These are phyloP conservation scores for Dermatemys mawii DNA, from an alignment of 2,113 vertebrate genomes.

Conservation along the genomic window DNA sequence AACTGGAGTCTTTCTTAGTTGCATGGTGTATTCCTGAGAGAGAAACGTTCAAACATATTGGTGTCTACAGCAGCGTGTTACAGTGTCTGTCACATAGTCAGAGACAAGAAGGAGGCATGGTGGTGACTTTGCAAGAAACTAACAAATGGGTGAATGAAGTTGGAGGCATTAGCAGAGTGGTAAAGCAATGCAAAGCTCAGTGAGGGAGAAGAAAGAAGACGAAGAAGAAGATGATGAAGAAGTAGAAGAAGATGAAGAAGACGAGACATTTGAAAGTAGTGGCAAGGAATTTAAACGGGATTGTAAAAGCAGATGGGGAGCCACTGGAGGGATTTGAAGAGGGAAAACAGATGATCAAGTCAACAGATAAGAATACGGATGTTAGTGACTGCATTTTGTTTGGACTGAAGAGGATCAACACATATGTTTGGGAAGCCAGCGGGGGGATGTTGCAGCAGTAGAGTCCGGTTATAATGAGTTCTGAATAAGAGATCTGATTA, in stretches of 20 bases:
- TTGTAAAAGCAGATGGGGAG: background rate
- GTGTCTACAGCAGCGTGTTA: background rate
- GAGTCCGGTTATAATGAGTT: background rate
- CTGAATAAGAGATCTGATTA: background rate
- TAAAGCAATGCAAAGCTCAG: background rate
- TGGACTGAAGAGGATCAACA: fast-evolving
- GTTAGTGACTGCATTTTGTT: background rate
- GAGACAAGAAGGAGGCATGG: background rate
- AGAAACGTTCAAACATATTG: background rate
- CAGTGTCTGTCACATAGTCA: background rate
- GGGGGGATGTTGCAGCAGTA: background rate
- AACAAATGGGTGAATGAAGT: background rate
- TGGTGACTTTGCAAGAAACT: too few relatives aligned
- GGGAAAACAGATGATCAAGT: too few relatives aligned
- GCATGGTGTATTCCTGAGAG: background rate
- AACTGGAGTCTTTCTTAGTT: background rate
- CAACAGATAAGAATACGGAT: background rate
- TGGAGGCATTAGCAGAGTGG: background rate
- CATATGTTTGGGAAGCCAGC: background rate
- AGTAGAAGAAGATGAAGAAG: too few relatives aligned
- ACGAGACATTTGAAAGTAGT: background rate
- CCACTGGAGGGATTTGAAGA: background rate
- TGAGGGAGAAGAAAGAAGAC: background rate
- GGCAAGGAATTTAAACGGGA: background rate
- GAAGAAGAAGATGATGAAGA: background rate